Evolutionary conservation across 2,113 vertebrate genomes (phyloP), one percentile per base, ranked within the genome.

Genomic region (Pristiophorus japonicus): DNA sequence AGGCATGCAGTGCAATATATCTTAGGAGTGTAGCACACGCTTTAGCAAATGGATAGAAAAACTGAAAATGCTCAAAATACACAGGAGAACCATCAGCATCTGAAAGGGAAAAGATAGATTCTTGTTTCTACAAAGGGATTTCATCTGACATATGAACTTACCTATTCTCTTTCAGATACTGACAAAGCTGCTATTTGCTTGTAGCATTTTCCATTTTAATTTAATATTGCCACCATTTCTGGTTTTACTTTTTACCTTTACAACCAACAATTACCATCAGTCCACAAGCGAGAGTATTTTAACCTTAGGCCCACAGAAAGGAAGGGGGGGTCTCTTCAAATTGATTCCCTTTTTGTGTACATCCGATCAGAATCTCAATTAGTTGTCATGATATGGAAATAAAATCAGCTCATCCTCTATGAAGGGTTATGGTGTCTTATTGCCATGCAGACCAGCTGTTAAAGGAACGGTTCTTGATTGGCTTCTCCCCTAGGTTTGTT

Each of bases 401-500:
- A 70, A 73, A 67, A 94, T 73, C 38, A 73, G 93, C 66, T 94
- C 38, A 47, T 94, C 27, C 27, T 51, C 93, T 16, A 42, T 42
- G 88, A 92, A 92, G 88, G 87, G 88, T 92, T 92, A n/a, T 51
- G 63, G 24, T 94, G 93, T 12, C 92, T 94, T 94, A 94, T 51
- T 94, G 93, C 66, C 66, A 30, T 70, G 66, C 2, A 67, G 66
- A 94, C 65, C 42, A 70, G 93, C 93, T 67, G 93, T 73, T 47
- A 94, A 94, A 66, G 91, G 45, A 67, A 11, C 4, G 45, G 12
- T 51, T 51, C 65, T 47, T 51, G 97, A 98, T 98, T 98, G 97
- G 97, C 98, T 98, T 98, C 97, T 97, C 96, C n/a, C 65, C 42
- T 97, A 96, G 97, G 97, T 98, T 98, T 98, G 97, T 98, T 97